Base-by-base conservation (phyloP, 2,113 vertebrate genomes). In the Dasyprocta punctata region DNA sequence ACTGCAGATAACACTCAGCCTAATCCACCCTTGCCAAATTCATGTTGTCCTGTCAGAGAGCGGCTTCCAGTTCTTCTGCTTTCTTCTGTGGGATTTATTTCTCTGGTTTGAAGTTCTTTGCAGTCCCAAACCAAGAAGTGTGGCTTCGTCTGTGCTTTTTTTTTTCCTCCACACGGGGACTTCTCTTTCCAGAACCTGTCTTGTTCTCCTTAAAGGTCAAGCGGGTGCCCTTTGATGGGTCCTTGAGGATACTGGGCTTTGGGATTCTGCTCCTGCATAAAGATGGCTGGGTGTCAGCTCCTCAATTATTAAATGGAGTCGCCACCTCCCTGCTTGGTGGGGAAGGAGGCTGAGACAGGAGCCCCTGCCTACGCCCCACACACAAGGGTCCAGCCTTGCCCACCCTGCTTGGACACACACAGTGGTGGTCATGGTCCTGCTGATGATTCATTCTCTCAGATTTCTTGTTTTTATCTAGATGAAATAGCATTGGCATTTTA, bases 1-100 rank as follows among this genome's bases (percentile, higher is more conserved):
- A 96, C 98, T 82, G 82, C 89, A 19, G 98, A 96, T 81, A 96
- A 96, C 92, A 52, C 96, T 96, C 41, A 20, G 97, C 96, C 98
- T 97, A 86, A 98, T 96, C 98, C 98, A 90, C 96, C 98, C 97
- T 96, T 93, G 96, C 98, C 96, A 92, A 89, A 97, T 97, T 92
- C 97, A 89, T 67, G 97, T 87, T 71, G 94, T 86, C 98, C 98
- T 97, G 97, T 82, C 83, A 24, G 93, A 81, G 63, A 73, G 96
- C 93, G 81, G 87, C 97, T 97, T 96, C 96, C 97, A 63, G 96
- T 95, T 94, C 94, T 82, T 90, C 88, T 67, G 92, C 97, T 96
- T 95, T 94, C 92, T 91, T 87, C 95, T 86, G 36, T 93, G 69
- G 94, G 52, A 95, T 95, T 95, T 78, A 78, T 98, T 94, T 95